These are phyloP conservation scores for Lepus americanus DNA, from an alignment of 2,113 vertebrate species.

Conservation along the genomic window DNA sequence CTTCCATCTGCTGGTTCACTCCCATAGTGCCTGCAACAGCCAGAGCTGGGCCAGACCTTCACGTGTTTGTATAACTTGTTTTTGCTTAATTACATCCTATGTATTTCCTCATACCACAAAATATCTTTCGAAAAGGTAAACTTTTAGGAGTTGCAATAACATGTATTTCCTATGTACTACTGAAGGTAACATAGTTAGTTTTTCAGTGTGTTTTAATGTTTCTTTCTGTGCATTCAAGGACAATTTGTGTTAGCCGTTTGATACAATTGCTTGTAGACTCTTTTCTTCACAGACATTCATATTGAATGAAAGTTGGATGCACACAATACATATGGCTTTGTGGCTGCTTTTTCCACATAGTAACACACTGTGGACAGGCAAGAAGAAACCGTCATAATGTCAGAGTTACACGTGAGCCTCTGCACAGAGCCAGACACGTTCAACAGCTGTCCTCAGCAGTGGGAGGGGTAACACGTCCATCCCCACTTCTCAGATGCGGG, in stretches of 20 bases:
- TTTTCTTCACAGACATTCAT: constrained; percentile 19
- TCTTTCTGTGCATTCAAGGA: constrained; percentile 12
- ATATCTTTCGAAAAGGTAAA: constrained; percentile 21
- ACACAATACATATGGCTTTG: background rate
- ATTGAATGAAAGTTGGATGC: constrained; percentile 32
- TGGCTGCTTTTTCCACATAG: constrained; percentile 6
- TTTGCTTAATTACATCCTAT: constrained; percentile 37
- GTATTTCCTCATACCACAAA: constrained; percentile 5
- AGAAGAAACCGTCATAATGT: too few species aligned
- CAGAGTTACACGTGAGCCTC: background rate
- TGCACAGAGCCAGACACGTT: background rate
- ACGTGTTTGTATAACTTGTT: background rate
- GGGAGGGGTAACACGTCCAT: background rate
- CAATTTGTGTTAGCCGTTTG: background rate
- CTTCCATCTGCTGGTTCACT: too few species aligned
- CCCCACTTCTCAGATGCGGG: background rate
- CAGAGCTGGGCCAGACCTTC: too few species aligned
- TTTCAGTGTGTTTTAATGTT: background rate
- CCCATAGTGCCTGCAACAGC: too few species aligned
- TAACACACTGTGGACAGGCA: background rate
- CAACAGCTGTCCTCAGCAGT: background rate
- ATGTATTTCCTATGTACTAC: background rate
- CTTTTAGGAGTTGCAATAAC: background rate
- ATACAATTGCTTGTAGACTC: constrained; percentile 26
- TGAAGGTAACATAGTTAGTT: constrained; percentile 1